Evolutionary conservation across 2,888 invertebrate genomes (phyloP).

Genomic region (Phytoseiulus persimilis): DNA sequence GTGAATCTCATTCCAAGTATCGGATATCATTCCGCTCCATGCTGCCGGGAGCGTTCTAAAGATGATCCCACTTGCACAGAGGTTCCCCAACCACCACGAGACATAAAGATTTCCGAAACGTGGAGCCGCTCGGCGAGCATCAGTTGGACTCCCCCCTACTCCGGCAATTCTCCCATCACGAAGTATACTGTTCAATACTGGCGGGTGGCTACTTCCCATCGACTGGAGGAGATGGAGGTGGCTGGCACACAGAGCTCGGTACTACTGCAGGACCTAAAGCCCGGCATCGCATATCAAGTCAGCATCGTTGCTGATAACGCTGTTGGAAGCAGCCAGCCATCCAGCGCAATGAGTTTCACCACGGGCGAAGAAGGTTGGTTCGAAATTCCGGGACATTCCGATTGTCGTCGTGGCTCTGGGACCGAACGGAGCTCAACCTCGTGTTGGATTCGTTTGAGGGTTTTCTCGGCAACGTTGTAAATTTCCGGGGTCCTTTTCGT

Average conservation of each 20-base stretch:
- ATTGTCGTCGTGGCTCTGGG: background rate
- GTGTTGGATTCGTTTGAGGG: background rate
- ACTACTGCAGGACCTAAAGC: conserved; percentile 45
- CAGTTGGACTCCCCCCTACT: conserved; percentile 45
- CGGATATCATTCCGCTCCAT: background rate
- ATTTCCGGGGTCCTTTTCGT: too few species aligned
- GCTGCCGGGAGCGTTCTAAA: background rate
- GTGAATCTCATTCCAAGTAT: background rate
- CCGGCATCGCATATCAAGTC: conserved; percentile 45
- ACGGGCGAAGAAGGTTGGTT: conserved; percentile 47
- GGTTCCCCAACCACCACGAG: conserved; percentile 45
- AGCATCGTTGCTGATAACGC: conserved; percentile 46
- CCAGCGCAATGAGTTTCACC: conserved; percentile 44
- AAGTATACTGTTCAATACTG: conserved; percentile 46
- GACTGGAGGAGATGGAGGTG: conserved; percentile 45
- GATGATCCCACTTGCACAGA: conserved; percentile 41
- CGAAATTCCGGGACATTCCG: too few species aligned
- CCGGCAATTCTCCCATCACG: conserved; percentile 45
- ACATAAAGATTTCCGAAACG: conserved; percentile 45
- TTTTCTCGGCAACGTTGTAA: too few species aligned
- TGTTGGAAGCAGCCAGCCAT: conserved; percentile 45
- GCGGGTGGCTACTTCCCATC: conserved; percentile 44
- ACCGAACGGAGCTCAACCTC: background rate
- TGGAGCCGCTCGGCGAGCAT: conserved; percentile 46
- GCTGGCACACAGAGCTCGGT: conserved; percentile 45